Evolutionary conservation across 2,888 invertebrate genomes (phyloP).

Genomic region (Drosophila niveifrons): DNA sequence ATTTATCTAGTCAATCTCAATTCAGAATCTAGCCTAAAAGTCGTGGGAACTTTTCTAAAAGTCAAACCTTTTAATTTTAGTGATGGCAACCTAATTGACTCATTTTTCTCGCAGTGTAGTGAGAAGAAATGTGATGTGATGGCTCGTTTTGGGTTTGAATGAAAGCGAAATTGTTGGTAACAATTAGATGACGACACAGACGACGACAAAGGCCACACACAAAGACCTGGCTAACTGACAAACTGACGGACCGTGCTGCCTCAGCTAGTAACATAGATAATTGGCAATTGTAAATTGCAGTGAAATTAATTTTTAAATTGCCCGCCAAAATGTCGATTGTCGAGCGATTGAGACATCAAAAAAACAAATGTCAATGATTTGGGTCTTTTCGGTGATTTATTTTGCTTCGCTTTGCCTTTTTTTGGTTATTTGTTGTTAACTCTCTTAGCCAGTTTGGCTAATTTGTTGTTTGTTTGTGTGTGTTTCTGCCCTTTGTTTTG

Average conservation of each 20-base stretch:
- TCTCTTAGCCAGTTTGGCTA: conserved; percentile 6
- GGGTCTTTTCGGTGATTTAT: conserved; percentile 38
- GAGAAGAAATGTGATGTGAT: conserved; percentile 15
- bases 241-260: conserved; percentile 19
- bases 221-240: conserved; percentile 16
- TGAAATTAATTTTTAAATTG: conserved; percentile 78
- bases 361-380: conserved; percentile 74
- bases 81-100: background rate
- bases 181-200: conserved; percentile 71
- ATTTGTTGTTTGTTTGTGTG: conserved; percentile 33
- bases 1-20: background rate
- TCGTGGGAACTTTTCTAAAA: too few species aligned
- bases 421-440: conserved; percentile 21
- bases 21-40: too few species aligned
- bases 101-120: background rate
- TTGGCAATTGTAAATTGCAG: conserved; percentile 73
- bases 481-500: conserved; percentile 38
- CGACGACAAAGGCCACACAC: conserved; percentile 68
- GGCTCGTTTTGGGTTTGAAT: conserved; percentile 39
- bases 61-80: too few species aligned
- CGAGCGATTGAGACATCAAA: conserved; percentile 71
- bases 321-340: conserved; percentile 77
- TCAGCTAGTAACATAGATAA: conserved; percentile 35
- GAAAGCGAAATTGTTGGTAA: conserved; percentile 70
- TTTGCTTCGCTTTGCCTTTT: conserved; percentile 14